Evolutionary conservation across 2,888 invertebrate species (phyloP), one percentile per base, ranked within the genome.

Genomic region (Hemithea aestivaria): DNA sequence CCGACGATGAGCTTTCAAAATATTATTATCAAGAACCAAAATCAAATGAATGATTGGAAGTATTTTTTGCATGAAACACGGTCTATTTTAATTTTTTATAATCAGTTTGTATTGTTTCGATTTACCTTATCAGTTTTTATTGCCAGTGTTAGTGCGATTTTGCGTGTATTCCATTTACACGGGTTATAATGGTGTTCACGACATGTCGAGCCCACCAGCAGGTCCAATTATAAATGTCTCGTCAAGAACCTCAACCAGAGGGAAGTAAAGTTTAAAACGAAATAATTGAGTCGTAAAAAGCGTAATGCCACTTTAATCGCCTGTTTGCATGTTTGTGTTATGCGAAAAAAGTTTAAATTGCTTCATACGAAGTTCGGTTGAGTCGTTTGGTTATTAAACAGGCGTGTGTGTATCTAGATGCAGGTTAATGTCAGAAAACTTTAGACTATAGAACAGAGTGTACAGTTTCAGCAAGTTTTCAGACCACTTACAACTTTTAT

Each of bases 261-360:
- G 33, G 34, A 50, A 50, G 48, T 54, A 55, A 57, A 54, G 50
- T 48, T 58, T 55, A 48, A 48, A 56, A 48, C 51, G 45, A 53
- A 52, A 63, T 65, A 67, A 72, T 74, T 69, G 61, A 72, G 72
- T 64, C 59, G 61, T 74, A 65, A 71, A 70, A 68, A 64, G 65
- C 62, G 60, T 73, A 71, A 78, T 68, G 71, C 66, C 44, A 56
- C 65, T 68, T 71, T 80, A 75, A 81, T 81, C 63, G 69, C 50
- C 52, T 48, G 60, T 60, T 81, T 59, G 81, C 81, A 78, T 81
- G 80, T 72, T 67, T 48, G 52, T 48, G 23, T 35, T 41, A 56
- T 41, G 56, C 47, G 36, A 56, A 60, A 67, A 73, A 73, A 75
- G 70, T 67, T 62, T 51, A 62, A 70, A 70, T 70, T 61, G 61